phyloP scores from a whole-genome alignment of 2,113 vertebrate species.

The Tinamus guttatus region DNA sequence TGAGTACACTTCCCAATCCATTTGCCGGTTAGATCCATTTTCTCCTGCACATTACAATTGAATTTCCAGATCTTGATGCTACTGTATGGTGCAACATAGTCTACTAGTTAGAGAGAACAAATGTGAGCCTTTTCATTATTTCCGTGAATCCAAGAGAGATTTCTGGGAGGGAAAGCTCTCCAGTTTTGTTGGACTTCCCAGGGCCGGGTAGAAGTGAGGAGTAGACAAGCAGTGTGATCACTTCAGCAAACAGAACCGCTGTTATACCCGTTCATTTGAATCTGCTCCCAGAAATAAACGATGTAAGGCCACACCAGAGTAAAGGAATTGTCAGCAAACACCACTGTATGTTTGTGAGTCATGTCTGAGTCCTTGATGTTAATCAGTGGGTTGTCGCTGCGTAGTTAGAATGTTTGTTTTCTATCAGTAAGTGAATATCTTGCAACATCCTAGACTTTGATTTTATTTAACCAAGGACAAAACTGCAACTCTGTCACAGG shows the following conservation, averaged over 20 bases:
- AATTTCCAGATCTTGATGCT: neutral
- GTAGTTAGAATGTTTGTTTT: neutral
- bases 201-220: neutral
- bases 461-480: conserved; percentile 1
- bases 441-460: conserved; percentile 5
- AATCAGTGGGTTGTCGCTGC: neutral
- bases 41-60: neutral
- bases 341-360: neutral
- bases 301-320: neutral
- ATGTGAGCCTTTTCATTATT: neutral
- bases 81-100: neutral
- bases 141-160: neutral
- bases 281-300: neutral
- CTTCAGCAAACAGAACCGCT: neutral
- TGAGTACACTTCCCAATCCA: neutral
- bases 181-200: neutral
- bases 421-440: neutral
- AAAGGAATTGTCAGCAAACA: neutral
- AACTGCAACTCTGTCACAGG: neutral
- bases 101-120: neutral
- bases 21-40: neutral
- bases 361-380: neutral
- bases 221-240: neutral
- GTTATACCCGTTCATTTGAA: neutral
- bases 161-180: neutral